Conservation (phyloP, 2,797 vertebrate species). For the Fistularia tabacaria region DNA sequence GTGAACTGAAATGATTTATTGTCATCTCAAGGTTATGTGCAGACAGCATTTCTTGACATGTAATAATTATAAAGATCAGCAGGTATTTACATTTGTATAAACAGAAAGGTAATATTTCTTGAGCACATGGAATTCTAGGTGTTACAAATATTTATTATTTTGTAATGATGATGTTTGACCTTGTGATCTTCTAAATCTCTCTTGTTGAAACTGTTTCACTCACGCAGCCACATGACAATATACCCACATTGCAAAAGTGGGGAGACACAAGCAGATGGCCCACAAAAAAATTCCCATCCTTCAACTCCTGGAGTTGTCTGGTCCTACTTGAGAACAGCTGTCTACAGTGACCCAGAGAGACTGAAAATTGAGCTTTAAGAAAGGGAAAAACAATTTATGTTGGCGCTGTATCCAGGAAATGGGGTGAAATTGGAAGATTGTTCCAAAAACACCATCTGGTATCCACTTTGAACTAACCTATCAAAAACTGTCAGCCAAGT, state of each 20-base stretch:
- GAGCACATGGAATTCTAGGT: too few relatives aligned
- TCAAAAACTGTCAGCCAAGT: slow-evolving; percentile 75
- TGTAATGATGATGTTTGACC: slow-evolving; percentile 52
- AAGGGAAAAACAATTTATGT: slow-evolving; percentile 56
- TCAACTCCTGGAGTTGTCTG: slow-evolving; percentile 44
- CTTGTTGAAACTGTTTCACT: slow-evolving; percentile 2
- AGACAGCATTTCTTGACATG: too few relatives aligned
- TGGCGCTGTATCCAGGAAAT: slow-evolving; percentile 56
- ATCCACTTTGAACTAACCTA: slow-evolving; percentile 75
- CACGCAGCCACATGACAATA: slow-evolving; percentile 36
- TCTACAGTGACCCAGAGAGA: slow-evolving; percentile 66
- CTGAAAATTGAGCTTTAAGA: slow-evolving; percentile 72
- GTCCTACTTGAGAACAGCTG: slow-evolving; percentile 71
- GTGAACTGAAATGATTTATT: slow-evolving; percentile 2
- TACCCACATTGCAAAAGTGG: slow-evolving; percentile 47
- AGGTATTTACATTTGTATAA: too few relatives aligned
- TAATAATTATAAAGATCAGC: too few relatives aligned
- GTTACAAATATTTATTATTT: not conserved
- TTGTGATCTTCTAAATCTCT: slow-evolving; percentile 16
- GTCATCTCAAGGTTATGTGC: not conserved
- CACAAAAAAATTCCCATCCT: slow-evolving; percentile 35
- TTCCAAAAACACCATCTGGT: slow-evolving; percentile 78
- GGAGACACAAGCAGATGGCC: slow-evolving; percentile 28
- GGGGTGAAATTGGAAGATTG: slow-evolving; percentile 67
- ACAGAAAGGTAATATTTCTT: too few relatives aligned